Evolutionary conservation across 2,113 vertebrate species (phyloP), one percentile per base, ranked within the genome.

Genomic region (Nematolebias whitei): DNA sequence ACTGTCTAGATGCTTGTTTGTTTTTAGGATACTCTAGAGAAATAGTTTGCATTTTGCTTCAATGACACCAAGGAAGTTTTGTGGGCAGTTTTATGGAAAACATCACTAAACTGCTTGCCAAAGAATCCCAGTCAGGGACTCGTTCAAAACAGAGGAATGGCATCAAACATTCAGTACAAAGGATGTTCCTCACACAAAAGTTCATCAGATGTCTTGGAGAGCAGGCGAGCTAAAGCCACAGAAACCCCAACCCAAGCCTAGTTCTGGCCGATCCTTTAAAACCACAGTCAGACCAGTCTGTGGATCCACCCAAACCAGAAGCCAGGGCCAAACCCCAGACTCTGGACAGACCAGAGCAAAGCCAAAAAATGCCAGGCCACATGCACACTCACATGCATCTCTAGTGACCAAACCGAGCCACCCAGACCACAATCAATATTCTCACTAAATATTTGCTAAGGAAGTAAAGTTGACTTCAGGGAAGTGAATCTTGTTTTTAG

Each of bases 271-370:
- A 85, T 77, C 79, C 74, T 54, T 70, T 63, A 57, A 50, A 79
- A 79, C 86, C 79, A 63, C 39, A 63, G 61, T 15, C 62, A 35
- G 59, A 68, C 74, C 65, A 55, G 78, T 35, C 7, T 48, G 54
- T 63, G 78, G 83, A 83, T 38, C 79, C 83, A 78, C 87, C 87
- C 87, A 87, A 41, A 78, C 76, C 78, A 39, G 71, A 45, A 77
- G 22, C 66, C 57, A 2, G 61, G 74, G 79, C 81, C 83, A 79
- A 82, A 82, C 64, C 78, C 63, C 45, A 59, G 40, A 50, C 45
- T 75, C 50, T 83, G 80, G 68, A 72, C 57, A 45, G 60, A 64
- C 44, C 53, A 43, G 49, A 68, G 63, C 57, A 22, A 40, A 65
- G 71, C 61, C 58, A 57, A 76, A 44, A 57, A 2, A 5, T 4